Evolutionary conservation across 2,888 invertebrate species (phyloP).

Genomic region (Tetramorium bicarinatum): DNA sequence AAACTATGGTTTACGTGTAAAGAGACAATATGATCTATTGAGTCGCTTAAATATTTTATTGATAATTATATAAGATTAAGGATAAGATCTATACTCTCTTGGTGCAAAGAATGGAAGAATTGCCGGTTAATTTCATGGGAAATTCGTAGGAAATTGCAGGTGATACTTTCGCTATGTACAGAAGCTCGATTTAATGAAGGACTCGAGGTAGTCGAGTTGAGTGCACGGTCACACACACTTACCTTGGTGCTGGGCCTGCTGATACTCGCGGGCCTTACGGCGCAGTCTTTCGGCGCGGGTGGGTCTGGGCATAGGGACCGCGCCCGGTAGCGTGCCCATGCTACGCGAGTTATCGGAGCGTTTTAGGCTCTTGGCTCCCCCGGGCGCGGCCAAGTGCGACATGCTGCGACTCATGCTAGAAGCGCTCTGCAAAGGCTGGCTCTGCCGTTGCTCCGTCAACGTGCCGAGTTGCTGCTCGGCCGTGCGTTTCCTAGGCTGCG

Average conservation of each 20-base stretch:
- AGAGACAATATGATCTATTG: background rate
- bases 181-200: constrained; percentile 17
- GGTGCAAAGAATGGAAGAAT: background rate
- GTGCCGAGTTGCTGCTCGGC: constrained; percentile 79
- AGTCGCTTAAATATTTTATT: background rate
- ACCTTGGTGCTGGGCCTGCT: constrained; percentile 83
- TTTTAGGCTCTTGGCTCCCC: constrained; percentile 82
- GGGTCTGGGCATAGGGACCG: constrained; percentile 81
- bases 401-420: constrained; percentile 90
- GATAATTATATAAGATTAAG: background rate
- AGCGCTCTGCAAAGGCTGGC: constrained; percentile 82
- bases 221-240: constrained; percentile 79
- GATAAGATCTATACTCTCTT: background rate
- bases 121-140: too few species aligned
- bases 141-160: background rate
- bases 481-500: constrained; percentile 90
- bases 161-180: constrained; percentile 28
- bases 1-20: background rate
- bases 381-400: constrained; percentile 89
- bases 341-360: constrained; percentile 86
- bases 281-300: constrained; percentile 85
- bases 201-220: constrained; percentile 73
- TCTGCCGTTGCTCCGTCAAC: constrained; percentile 78
- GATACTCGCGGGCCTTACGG: constrained; percentile 85
- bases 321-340: constrained; percentile 85